phyloP scores from a whole-genome alignment of 2,113 vertebrate genomes.

The Clinocottus analis region DNA sequence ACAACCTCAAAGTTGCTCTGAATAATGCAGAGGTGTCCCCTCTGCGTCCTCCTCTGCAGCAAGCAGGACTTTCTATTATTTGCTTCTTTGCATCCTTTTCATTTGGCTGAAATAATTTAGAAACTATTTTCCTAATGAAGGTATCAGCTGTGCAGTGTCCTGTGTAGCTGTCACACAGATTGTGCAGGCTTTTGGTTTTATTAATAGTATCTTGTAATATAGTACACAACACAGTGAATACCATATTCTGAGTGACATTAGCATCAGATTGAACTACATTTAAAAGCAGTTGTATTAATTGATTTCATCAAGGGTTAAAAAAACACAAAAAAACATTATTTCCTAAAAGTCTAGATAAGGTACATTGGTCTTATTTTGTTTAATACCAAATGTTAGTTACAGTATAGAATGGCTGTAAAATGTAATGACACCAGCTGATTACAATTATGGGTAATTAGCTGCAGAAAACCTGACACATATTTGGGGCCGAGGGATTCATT shows the following conservation, averaged over 20 bases:
- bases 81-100: conserved; percentile 8
- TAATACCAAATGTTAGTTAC: neutral
- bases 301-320: neutral
- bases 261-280: neutral
- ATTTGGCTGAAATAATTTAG: conserved; percentile 23
- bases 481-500: neutral
- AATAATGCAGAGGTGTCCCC: conserved; percentile 62
- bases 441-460: neutral
- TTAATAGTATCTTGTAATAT: neutral
- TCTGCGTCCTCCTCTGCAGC: conserved; percentile 35
- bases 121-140: conserved; percentile 6
- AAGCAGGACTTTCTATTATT: neutral
- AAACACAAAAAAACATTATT: neutral
- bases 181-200: neutral
- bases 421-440: neutral
- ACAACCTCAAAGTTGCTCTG: conserved; percentile 36
- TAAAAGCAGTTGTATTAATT: neutral
- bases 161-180: neutral
- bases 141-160: neutral
- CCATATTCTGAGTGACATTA: neutral
- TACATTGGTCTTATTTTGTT: neutral
- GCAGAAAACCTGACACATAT: neutral
- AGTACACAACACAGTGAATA: neutral
- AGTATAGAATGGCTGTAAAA: neutral
- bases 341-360: neutral